Conservation (phyloP, 1,140 invertebrate genomes). For the Mylabris phalerata region DNA sequence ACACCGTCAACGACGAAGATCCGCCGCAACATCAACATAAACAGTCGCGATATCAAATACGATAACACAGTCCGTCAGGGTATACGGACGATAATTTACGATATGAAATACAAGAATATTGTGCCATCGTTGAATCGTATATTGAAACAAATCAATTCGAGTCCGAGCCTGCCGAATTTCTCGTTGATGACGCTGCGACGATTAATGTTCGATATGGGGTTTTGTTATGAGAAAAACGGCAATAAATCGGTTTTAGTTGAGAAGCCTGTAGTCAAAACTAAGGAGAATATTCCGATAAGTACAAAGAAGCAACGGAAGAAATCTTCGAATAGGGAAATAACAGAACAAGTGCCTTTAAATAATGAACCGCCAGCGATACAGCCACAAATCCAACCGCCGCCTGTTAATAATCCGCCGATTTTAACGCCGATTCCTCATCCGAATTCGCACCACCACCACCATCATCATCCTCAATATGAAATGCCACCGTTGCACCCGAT, state of each 20-base stretch:
- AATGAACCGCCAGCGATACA: not conserved
- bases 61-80: slow-evolving; percentile 29
- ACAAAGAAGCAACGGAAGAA: no score
- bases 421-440: slow-evolving; percentile 1
- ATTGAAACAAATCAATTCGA: slow-evolving; percentile 31
- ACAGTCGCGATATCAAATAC: slow-evolving; percentile 37
- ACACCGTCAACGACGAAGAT: slow-evolving; percentile 37
- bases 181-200: slow-evolving; percentile 37
- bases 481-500: not conserved
- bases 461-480: not conserved
- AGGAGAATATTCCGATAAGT: no score
- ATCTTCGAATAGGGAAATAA: no score
- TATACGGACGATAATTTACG: slow-evolving; percentile 34
- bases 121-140: slow-evolving; percentile 35
- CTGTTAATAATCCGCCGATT: not conserved
- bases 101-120: slow-evolving; percentile 33
- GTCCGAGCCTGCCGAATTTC: slow-evolving; percentile 32
- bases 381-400: not conserved
- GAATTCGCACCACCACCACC: no score
- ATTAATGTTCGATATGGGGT: slow-evolving; percentile 37
- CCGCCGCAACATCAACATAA: slow-evolving; percentile 35
- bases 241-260: slow-evolving; percentile 36
- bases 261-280: slow-evolving; percentile 12
- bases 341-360: slow-evolving; percentile 1
- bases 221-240: slow-evolving; percentile 37